Evolutionary conservation across 2,113 vertebrate species (phyloP).

Genomic region (Silurus asotus): DNA sequence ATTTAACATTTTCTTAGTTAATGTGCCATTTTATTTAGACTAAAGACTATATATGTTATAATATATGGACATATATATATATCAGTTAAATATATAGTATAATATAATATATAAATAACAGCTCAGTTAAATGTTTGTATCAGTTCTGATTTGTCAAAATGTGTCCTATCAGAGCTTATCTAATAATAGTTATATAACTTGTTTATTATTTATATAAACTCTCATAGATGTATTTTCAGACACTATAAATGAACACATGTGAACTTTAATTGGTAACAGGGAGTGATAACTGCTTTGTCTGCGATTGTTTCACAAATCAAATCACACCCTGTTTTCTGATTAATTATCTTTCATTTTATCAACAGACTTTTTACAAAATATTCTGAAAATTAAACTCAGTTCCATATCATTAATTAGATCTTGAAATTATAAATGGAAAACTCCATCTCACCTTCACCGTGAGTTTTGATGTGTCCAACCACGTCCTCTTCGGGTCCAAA

Average conservation of each 20-base stretch:
- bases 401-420: background rate
- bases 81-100: too few species aligned
- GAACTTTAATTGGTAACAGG: too few species aligned
- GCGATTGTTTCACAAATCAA: background rate
- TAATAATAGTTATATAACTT: background rate
- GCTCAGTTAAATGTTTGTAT: background rate
- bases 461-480: background rate
- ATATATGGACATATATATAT: too few species aligned
- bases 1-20: background rate
- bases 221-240: background rate
- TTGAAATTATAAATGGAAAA: background rate
- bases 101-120: too few species aligned
- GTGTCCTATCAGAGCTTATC: background rate
- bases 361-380: background rate
- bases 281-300: background rate
- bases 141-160: background rate
- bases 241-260: background rate
- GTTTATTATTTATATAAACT: background rate
- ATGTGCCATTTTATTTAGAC: background rate
- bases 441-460: constrained; percentile 32
- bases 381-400: background rate
- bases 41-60: background rate
- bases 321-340: background rate
- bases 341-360: background rate
- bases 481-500: background rate